Evolutionary conservation across 2,797 vertebrate genomes (phyloP).

Genomic region (Gallinago nigripennis): DNA sequence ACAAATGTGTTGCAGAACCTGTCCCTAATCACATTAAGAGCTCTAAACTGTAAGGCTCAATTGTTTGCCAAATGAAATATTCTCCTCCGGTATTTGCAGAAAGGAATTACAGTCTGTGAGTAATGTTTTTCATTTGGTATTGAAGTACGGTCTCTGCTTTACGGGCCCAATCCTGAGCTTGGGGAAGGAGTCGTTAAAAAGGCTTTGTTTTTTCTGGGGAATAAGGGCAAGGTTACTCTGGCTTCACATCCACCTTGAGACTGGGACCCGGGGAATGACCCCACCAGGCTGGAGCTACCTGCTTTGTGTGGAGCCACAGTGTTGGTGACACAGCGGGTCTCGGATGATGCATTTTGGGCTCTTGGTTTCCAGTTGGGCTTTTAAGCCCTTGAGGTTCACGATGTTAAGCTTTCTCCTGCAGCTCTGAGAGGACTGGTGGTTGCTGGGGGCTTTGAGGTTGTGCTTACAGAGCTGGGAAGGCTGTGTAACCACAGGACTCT

Average conservation of each 20-base stretch:
- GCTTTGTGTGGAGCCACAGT: rapidly evolving
- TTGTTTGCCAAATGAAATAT: constrained; percentile 66
- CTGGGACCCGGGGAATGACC: too few relatives aligned
- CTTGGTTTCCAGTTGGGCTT: neutral
- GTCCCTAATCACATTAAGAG: constrained; percentile 66
- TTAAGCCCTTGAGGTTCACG: neutral
- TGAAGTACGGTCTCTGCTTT: neutral
- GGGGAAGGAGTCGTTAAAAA: neutral
- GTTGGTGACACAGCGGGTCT: neutral
- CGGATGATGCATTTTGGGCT: neutral
- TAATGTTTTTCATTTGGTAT: constrained; percentile 62
- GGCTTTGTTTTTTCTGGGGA: neutral
- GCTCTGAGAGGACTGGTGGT: neutral
- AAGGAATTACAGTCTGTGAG: constrained; percentile 62
- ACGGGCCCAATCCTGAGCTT: constrained; percentile 7
- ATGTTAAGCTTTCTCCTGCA: neutral
- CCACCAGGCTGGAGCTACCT: neutral
- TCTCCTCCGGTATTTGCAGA: constrained; percentile 48
- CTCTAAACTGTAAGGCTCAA: constrained; percentile 56
- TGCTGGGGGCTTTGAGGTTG: neutral
- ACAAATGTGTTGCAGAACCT: constrained; percentile 73
- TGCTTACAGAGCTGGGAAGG: neutral
- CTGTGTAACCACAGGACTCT: rapidly evolving
- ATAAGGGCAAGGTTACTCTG: neutral
- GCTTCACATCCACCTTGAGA: neutral